Base-by-base conservation (phyloP, 2,797 vertebrate genomes). In the Lophura swinhoii region DNA sequence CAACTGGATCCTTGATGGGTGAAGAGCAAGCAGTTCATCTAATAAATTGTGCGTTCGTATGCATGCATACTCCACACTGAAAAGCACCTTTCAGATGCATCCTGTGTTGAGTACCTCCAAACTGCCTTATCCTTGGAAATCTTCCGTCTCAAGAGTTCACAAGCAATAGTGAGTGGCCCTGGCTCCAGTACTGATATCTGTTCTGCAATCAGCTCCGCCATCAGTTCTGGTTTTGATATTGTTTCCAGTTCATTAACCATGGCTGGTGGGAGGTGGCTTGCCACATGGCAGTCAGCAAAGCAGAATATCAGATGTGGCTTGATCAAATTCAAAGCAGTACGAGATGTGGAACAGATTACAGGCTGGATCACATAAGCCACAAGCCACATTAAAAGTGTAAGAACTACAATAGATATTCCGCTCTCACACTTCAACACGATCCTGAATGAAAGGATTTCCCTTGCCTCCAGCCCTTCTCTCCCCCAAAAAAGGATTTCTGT, bases 271-370 rank as follows among this genome's bases (percentile, higher is more conserved):
- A 91, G 87, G 73, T 55, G 64, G 44, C 51, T 93, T 39, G 46
- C 91, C 83, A 68, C 89, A 82, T 86, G 46, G 77, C 80, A 77
- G 44, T 35, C 85, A 75, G 71, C 41, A 73, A 67, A 79, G 44
- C 60, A 93, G 60, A 56, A 78, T 82, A 62, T 93, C 83, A 91
- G 84, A 93, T 86, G 91, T 75, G 88, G 76, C 73, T 92, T 21
- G 12, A 90, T 89, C 89, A 94, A 84, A 93, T 48, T 91, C 85
- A 88, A 87, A 88, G 85, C 68, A 39, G 28, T 44, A 9, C 35
- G 81, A 94, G 89, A 95, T 95, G 62, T 90, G 89, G 80, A 95
- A 90, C 68, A 92, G 75, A 95, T 91, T 88, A 90, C 29, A 80
- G 71, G 20, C 80, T 84, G 66, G 88, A 95, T 93, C 83, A 69